Base-by-base conservation (phyloP, 2,113 vertebrate genomes). In the Pyxicephalus adspersus region DNA sequence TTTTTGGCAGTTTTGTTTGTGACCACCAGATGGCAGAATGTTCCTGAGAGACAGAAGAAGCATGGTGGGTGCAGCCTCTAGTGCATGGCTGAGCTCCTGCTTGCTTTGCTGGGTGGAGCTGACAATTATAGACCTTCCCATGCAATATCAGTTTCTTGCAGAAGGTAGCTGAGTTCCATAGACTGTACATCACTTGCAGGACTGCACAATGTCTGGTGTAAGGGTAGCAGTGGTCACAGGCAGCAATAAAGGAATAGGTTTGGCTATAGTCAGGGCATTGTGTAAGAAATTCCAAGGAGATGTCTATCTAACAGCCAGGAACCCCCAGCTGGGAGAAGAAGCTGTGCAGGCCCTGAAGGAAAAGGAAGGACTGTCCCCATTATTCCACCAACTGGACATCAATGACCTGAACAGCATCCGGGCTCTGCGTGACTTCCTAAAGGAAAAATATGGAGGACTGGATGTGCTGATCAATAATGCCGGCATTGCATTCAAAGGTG, bases 351-450 rank as follows among this genome's bases (percentile, higher is more conserved):
- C 86, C 81, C 91, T 99, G 73, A 68, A 70, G 55, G 87, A 87
- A 83, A 66, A 89, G 0, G 95, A 97, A 38, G 95, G 95, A 2
- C 87, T 98, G 55, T 89, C 1, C 54, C 77, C 91, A 0, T 83
- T 88, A 13, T 98, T 98, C 86, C 95, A 96, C 70, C 96, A 94
- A 86, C 91, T 99, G 89, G 96, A 98, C 85, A 91, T 98, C 38
- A 83, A 87, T 2, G 93, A 98, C 80, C 71, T 58, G 58, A 84
- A 84, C 83, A 99, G 96, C 88, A 95, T 98, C 86, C 86, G 65
- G 38, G 19, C 80, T 0, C 88, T 97, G 4, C 90, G 94, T 0
- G 92, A 92, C 15, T 95, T 91, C 89, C 94, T 99, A 2, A 91
- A 90, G 75, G 87, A 89, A 29, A 94, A 94, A 58, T 97, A 98